These are phyloP conservation scores for Lophotriccus pileatus DNA, from an alignment of 2,797 vertebrate species.

Conservation along the genomic window DNA sequence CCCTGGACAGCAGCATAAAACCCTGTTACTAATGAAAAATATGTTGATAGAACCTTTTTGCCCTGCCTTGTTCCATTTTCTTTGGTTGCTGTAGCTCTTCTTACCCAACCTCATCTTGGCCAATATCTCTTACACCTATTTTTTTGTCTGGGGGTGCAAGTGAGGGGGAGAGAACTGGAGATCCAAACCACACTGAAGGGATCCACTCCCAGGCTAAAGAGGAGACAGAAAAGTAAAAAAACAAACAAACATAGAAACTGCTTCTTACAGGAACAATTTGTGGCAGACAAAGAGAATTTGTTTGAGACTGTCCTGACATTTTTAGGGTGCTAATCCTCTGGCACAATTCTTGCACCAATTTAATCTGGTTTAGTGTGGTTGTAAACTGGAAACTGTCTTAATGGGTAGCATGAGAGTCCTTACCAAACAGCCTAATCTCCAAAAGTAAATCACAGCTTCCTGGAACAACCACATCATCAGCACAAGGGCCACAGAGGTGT, in stretches of 20 bases:
- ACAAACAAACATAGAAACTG: not conserved
- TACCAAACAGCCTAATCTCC: constrained; percentile 4
- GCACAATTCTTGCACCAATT: not conserved
- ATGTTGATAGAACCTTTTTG: not conserved
- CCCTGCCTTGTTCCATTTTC: not conserved
- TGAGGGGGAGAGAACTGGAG: not conserved
- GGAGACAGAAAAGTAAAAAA: not conserved
- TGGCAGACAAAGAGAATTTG: not conserved
- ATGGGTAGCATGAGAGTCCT: not conserved
- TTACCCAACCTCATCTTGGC: not conserved
- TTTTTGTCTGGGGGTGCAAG: not conserved
- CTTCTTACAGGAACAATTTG: not conserved
- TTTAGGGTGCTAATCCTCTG: not conserved
- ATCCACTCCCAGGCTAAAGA: not conserved
- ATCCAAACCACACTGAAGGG: not conserved
- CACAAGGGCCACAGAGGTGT: not conserved
- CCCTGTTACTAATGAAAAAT: not conserved
- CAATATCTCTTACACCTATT: rapidly evolving
- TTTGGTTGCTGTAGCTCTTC: not conserved
- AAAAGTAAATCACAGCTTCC: constrained; percentile 36
- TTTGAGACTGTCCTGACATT: not conserved
- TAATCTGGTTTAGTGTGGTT: not conserved
- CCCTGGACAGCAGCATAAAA: not conserved
- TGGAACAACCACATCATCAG: constrained; percentile 27
- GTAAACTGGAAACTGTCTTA: not conserved